Percentiles rank a stretch among this genome's conserved stretches.
phyloP scores from a whole-genome alignment of 92 coral and sea anemone species.

The Epizoanthus fatuus region DNA sequence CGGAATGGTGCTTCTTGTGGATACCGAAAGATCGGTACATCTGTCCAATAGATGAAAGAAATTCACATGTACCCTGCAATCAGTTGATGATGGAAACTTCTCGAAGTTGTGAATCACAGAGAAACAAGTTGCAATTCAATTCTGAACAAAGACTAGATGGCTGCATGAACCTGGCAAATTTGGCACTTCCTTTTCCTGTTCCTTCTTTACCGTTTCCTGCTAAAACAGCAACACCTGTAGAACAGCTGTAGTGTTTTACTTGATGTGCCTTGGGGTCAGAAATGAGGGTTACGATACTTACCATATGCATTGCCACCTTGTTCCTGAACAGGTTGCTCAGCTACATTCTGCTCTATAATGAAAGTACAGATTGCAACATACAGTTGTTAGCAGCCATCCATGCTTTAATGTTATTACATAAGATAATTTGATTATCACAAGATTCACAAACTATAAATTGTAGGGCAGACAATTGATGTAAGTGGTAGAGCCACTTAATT shows the following conservation, averaged over 20 bases:
- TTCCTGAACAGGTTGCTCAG: too few relatives aligned
- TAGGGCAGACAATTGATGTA: too few relatives aligned
- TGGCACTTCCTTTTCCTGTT: conserved; percentile 42
- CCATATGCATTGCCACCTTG: too few relatives aligned
- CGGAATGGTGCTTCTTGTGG: conserved; percentile 55
- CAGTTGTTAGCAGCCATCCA: too few relatives aligned
- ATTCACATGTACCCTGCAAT: conserved; percentile 56
- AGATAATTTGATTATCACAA: too few relatives aligned
- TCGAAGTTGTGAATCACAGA: conserved; percentile 64
- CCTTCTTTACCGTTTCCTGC: conserved; percentile 64
- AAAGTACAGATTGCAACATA: too few relatives aligned
- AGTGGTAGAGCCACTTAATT: too few relatives aligned
- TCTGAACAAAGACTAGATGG: conserved; percentile 54
- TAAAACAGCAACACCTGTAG: conserved; percentile 53
- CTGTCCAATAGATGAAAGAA: conserved; percentile 61
- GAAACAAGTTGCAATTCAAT: conserved; percentile 60
- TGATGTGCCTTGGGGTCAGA: conserved; percentile 55
- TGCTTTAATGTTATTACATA: too few relatives aligned
- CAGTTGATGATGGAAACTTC: conserved; percentile 56
- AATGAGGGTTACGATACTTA: too few relatives aligned
- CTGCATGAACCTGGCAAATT: conserved; percentile 44
- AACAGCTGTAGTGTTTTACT: conserved; percentile 58
- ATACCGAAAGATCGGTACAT: conserved; percentile 57
- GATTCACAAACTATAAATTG: too few relatives aligned
- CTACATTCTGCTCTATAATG: too few relatives aligned